Base-by-base conservation (phyloP, 1,140 invertebrate species). In the Aphelinus certus region DNA sequence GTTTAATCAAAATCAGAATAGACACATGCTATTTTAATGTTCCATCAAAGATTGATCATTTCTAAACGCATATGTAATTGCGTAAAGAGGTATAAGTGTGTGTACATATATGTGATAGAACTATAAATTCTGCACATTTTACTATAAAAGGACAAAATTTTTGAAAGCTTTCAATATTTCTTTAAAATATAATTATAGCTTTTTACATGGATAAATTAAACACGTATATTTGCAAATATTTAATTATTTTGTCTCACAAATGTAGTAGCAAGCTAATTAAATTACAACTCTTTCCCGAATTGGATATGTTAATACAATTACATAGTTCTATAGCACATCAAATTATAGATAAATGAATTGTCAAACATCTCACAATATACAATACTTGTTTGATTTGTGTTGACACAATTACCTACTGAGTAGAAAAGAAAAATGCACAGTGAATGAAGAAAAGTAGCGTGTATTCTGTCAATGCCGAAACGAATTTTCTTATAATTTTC, bases 341-440 rank as follows among this genome's bases (percentile, higher is more conserved):
- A 81, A 79, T 79, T 78, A 80, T 80, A 81, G 80, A 80, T 74
- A 79, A 65, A 69, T 80, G 75, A 74, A 77, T 79, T 79, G 79
- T 76, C 64, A 83, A 81, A 82, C 71, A 68, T 70, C 66, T 73
- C 73, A 70, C 60, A 74, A 64, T 75, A 63, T 75, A 75, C 66
- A 71, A 75, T 65, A 68, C 67, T 69, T 68, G 51, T 60, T 55
- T 63, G 49, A 71, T 71, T 26, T 51, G 57, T 1, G 26, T 75
- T 47, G 73, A 57, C 63, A 76, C 62, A 76, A 78, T 76, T 80
- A 78, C 67, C 68, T 70, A 74, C 72, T 71, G 7, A 78, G 53
- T 79, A 82, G 47, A 82, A 80, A 83, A 81, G 73, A 77, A 82
- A 82, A 83, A 83, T 84, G 81, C 81, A 82, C 76, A 78, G 77